Conservation (phyloP, 2,113 vertebrate species). For the Oryzias woworae region DNA sequence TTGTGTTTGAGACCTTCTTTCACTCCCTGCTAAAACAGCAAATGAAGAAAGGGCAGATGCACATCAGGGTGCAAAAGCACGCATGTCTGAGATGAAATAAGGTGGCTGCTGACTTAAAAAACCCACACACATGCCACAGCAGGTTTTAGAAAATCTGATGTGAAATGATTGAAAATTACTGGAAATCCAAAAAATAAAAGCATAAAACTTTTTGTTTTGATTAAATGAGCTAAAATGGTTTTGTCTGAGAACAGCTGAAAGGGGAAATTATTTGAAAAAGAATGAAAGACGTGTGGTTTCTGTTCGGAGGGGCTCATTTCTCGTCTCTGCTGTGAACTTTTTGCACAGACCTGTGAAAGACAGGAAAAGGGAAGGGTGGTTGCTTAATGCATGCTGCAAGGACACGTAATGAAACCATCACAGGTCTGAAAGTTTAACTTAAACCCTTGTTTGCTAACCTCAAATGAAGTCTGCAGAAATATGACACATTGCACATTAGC, state of each 20-base stretch:
- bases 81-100: constrained; percentile 12
- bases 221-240: neutral
- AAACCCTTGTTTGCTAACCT: neutral
- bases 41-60: constrained; percentile 44
- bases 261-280: constrained; percentile 16
- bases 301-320: constrained; percentile 21
- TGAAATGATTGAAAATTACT: neutral
- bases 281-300: constrained; percentile 11
- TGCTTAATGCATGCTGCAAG: constrained; percentile 21
- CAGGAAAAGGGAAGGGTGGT: neutral
- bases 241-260: neutral
- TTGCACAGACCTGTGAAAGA: neutral
- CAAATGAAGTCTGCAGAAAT: neutral
- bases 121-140: neutral
- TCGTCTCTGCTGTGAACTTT: constrained; percentile 29
- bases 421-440: constrained; percentile 1
- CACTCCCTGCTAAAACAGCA: constrained; percentile 22
- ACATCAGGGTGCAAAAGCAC: constrained; percentile 28
- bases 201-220: too few relatives aligned
- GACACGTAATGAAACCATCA: constrained; percentile 20
- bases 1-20: constrained; percentile 31
- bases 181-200: too few relatives aligned
- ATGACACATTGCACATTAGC: neutral
- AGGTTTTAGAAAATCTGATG: constrained; percentile 7
- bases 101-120: constrained; percentile 1